Percentiles rank a stretch among this genome's conserved stretches.
phyloP scores from a whole-genome alignment of 2,113 vertebrate species.

The Sorex fumeus region DNA sequence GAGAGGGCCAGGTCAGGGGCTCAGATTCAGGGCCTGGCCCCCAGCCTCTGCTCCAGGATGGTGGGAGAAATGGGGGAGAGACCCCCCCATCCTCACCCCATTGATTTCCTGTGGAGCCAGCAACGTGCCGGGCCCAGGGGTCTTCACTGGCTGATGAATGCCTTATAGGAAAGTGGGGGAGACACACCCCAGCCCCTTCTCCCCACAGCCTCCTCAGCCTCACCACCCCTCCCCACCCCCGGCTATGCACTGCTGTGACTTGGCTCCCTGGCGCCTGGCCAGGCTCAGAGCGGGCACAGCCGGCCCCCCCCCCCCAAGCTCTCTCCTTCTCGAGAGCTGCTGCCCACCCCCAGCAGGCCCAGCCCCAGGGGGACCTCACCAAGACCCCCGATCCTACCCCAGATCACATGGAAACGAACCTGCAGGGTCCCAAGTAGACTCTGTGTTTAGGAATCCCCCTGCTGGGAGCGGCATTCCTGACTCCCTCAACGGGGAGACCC shows the following conservation, averaged over 20 bases:
- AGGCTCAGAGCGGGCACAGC: no score
- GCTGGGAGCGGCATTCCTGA: neutral
- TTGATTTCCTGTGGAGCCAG: neutral
- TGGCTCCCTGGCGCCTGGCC: no score
- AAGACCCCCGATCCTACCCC: neutral
- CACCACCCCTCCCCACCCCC: no score
- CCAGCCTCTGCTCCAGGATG: neutral
- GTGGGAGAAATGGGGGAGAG: neutral
- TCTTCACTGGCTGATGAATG: neutral
- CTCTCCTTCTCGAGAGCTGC: neutral
- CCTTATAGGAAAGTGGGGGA: neutral
- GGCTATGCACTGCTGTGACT: no score
- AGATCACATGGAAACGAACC: neutral
- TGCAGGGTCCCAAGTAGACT: neutral
- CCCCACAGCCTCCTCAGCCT: no score
- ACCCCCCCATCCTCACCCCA: neutral
- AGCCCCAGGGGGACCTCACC: neutral
- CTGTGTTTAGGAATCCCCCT: conserved; percentile 24
- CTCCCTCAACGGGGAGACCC: neutral
- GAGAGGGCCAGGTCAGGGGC: neutral
- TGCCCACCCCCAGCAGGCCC: neutral
- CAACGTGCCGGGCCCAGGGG: neutral
- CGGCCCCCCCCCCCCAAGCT: no score
- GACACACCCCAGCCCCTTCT: neutral
- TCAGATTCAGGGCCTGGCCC: neutral